phyloP scores from a whole-genome alignment of 2,113 vertebrate genomes.

The Fulmarus glacialis region DNA sequence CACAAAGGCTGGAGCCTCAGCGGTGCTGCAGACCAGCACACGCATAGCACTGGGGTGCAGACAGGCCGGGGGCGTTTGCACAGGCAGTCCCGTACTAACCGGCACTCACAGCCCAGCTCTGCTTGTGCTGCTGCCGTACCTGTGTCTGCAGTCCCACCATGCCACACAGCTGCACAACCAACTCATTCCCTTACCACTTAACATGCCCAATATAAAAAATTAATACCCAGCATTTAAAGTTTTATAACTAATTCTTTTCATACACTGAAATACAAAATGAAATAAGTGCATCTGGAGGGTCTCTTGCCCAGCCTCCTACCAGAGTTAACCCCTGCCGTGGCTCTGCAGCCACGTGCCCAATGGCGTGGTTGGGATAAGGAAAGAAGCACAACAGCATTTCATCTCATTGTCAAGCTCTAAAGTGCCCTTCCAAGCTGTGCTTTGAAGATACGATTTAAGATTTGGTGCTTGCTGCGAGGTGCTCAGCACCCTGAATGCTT shows the following conservation, averaged over 20 bases:
- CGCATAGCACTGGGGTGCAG: neutral
- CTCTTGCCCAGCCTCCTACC: neutral
- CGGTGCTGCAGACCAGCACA: accelerated
- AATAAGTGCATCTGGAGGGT: neutral
- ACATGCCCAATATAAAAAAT: neutral
- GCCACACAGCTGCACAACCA: neutral
- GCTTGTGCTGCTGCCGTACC: neutral
- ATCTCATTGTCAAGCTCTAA: neutral
- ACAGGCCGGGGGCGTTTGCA: accelerated
- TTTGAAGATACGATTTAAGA: neutral
- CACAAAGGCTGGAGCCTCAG: neutral
- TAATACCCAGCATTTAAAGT: neutral
- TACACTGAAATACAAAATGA: neutral
- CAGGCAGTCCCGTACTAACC: neutral
- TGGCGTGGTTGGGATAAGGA: neutral
- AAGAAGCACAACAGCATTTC: neutral
- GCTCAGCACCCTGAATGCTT: neutral
- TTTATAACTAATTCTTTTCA: neutral
- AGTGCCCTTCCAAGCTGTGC: neutral
- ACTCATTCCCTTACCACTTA: neutral
- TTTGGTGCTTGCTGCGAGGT: neutral
- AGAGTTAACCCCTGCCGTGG: neutral
- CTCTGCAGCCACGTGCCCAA: neutral
- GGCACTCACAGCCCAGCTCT: neutral
- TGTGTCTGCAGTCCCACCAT: neutral